phyloP scores from a whole-genome alignment of 2,113 vertebrate genomes.

The Typhlomys cinereus region DNA sequence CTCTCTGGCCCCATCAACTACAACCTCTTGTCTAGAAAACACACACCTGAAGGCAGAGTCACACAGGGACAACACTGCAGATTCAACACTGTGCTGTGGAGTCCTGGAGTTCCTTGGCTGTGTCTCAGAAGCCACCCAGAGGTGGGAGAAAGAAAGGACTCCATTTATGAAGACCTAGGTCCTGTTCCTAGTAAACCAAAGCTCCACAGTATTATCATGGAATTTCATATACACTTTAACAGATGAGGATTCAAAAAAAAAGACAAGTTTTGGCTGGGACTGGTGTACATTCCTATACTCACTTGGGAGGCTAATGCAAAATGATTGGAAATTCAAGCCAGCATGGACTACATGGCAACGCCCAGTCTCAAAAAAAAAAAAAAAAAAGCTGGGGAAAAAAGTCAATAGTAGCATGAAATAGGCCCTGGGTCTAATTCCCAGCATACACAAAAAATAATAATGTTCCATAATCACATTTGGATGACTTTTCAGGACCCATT shows the following conservation, averaged over 20 bases:
- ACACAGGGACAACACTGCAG: neutral
- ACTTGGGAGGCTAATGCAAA: neutral
- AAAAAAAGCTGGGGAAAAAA: neutral
- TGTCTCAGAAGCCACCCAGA: neutral
- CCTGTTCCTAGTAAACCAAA: neutral
- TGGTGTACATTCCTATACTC: neutral
- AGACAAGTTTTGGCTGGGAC: neutral
- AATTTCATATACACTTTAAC: neutral
- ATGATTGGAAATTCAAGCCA: neutral
- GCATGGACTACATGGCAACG: neutral
- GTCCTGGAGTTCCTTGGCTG: neutral
- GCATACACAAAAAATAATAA: conserved; percentile 21
- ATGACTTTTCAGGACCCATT: conserved; percentile 29
- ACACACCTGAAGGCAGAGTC: neutral
- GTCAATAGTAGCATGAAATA: neutral
- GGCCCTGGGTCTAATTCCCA: neutral
- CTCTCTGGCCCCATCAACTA: neutral
- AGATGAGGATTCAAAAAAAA: neutral
- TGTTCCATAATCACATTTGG: conserved; percentile 40
- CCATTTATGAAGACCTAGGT: neutral
- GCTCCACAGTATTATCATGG: neutral
- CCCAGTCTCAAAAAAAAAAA: neutral
- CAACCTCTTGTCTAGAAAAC: neutral
- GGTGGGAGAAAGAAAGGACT: neutral
- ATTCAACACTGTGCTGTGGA: neutral